Conservation (phyloP, 2,113 vertebrate genomes). For the Mesoclemmys tuberculata region DNA sequence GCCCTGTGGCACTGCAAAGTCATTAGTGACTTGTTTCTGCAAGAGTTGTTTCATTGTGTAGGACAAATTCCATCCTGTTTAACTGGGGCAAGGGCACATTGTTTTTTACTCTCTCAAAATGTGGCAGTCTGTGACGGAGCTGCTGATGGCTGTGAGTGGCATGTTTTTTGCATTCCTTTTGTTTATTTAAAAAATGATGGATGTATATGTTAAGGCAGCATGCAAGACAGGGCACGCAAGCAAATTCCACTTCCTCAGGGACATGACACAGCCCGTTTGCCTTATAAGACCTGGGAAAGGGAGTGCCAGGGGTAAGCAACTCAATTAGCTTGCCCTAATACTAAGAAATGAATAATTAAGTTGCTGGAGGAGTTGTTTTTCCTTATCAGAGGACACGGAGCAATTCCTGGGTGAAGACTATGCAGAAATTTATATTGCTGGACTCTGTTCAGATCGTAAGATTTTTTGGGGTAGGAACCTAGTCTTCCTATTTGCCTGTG, state of each 20-base stretch:
- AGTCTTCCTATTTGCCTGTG: background rate
- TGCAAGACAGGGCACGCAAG: fast-evolving
- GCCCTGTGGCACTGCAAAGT: fast-evolving
- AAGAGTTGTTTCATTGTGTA: background rate
- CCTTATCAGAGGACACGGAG: background rate
- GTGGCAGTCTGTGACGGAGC: background rate
- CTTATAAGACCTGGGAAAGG: background rate
- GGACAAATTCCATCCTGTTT: background rate
- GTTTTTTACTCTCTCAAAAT: background rate
- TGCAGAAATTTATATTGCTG: background rate
- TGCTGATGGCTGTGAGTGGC: fast-evolving
- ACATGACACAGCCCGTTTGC: background rate
- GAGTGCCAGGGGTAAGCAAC: background rate
- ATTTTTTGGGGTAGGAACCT: background rate
- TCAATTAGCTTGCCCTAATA: background rate
- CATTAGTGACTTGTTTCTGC: fast-evolving
- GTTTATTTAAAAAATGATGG: fast-evolving
- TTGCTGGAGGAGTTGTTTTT: background rate
- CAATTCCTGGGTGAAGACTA: background rate
- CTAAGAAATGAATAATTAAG: background rate
- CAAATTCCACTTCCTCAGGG: background rate
- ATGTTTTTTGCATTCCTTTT: background rate
- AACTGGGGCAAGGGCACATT: fast-evolving
- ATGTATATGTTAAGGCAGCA: fast-evolving
- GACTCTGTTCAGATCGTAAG: background rate